These are phyloP conservation scores for Trachops cirrhosus DNA, from an alignment of 2,797 vertebrate genomes.

Conservation along the genomic window DNA sequence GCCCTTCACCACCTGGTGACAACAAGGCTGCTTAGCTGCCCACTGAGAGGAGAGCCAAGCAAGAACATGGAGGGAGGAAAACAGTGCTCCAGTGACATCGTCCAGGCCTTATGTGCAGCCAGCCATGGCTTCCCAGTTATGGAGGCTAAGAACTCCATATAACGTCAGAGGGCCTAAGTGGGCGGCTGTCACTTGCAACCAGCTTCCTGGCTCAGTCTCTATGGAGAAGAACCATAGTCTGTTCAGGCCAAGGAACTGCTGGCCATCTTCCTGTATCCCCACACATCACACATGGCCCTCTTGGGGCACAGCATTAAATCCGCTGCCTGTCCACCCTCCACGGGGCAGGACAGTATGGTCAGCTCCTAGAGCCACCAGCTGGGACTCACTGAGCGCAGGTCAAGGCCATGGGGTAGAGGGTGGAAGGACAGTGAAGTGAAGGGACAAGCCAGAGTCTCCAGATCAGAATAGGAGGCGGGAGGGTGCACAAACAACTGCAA, in stretches of 20 bases:
- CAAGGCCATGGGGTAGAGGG: neutral
- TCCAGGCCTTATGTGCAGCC: neutral
- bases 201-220: neutral
- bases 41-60: neutral
- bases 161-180: neutral
- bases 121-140: neutral
- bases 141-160: neutral
- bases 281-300: neutral
- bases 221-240: neutral
- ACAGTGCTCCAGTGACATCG: neutral
- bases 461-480: neutral
- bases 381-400: neutral
- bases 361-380: neutral
- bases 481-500: fast-evolving
- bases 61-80: neutral
- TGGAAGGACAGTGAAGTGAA: neutral
- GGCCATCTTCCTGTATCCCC: neutral
- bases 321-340: neutral
- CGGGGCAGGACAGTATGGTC: fast-evolving
- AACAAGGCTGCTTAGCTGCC: neutral
- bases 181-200: neutral
- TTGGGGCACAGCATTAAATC: neutral
- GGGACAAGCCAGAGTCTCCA: neutral
- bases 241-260: neutral
- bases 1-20: neutral